These are phyloP conservation scores for Anhinga anhinga DNA, from an alignment of 2,113 vertebrate genomes.

Conservation along the genomic window DNA sequence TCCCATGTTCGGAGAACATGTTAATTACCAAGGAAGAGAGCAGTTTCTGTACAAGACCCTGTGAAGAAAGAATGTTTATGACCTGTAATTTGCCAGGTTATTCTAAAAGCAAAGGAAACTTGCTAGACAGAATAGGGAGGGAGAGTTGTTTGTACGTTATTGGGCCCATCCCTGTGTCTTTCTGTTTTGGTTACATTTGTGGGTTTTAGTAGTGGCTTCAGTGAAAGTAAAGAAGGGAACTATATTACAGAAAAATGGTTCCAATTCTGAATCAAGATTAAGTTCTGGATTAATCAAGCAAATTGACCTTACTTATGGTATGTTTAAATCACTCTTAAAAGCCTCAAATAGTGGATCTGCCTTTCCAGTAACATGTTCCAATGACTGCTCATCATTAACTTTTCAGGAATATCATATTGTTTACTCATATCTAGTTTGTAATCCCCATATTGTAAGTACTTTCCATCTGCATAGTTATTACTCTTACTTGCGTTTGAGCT, in stretches of 20 bases:
- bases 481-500: not conserved
- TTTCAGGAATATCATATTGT: not conserved
- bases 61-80: not conserved
- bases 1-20: fast-evolving
- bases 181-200: not conserved
- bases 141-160: not conserved
- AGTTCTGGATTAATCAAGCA: not conserved
- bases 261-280: not conserved
- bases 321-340: not conserved
- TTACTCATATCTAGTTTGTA: not conserved
- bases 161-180: not conserved
- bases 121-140: not conserved
- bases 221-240: not conserved
- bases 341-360: not conserved
- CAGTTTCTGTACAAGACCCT: not conserved
- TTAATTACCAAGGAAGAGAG: not conserved
- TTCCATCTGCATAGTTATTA: not conserved
- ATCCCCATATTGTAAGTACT: not conserved
- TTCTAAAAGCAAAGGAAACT: not conserved
- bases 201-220: not conserved
- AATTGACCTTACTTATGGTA: not conserved
- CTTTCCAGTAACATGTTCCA: not conserved
- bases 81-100: not conserved
- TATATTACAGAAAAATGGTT: not conserved
- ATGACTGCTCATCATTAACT: not conserved